phyloP scores from a whole-genome alignment of 1,140 invertebrate species.

The Wasmannia auropunctata region DNA sequence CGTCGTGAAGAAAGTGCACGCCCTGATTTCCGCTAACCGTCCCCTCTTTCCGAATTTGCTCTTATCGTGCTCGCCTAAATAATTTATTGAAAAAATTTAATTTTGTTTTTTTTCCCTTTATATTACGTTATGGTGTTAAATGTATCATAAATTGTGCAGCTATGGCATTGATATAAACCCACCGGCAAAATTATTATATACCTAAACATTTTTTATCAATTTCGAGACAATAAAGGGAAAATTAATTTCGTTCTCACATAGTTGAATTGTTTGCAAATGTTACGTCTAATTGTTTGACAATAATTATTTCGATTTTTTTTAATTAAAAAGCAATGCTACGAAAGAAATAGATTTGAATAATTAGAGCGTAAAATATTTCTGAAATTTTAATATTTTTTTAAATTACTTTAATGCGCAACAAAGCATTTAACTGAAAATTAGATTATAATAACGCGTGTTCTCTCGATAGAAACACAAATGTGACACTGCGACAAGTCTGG shows the following conservation, averaged over 20 bases:
- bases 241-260: neutral
- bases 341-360: neutral
- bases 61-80: conserved; percentile 5
- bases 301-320: neutral
- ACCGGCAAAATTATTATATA: neutral
- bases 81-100: conserved; percentile 14
- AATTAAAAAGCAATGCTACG: neutral
- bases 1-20: conserved; percentile 68
- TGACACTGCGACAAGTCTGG: conserved; percentile 83
- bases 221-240: neutral
- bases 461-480: conserved; percentile 71
- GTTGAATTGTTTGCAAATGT: neutral
- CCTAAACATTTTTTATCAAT: neutral
- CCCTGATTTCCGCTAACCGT: conserved; percentile 32
- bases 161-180: neutral
- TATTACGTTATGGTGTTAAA: neutral
- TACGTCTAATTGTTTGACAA: no score
- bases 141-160: neutral
- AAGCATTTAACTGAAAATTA: neutral
- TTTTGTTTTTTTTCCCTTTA: neutral
- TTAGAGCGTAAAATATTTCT: neutral
- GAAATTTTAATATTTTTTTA: neutral
- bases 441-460: neutral
- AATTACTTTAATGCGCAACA: neutral
- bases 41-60: conserved; percentile 54